Percentiles rank a stretch among this genome's conserved stretches.
These are phyloP conservation scores for Remorina albescens DNA, from an alignment of 2,797 vertebrate genomes.

Conservation along the genomic window DNA sequence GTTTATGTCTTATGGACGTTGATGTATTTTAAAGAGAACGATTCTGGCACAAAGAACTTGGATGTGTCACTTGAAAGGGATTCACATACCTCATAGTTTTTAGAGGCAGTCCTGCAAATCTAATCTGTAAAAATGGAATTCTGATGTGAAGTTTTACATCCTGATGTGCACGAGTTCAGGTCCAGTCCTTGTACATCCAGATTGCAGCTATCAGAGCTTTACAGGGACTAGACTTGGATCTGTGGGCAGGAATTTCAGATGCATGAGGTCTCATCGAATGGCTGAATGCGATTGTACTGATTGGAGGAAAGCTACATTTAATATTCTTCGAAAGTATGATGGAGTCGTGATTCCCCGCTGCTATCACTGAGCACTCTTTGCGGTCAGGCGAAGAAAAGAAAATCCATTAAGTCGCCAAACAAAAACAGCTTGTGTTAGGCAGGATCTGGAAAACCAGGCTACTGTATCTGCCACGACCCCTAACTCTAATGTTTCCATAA, in stretches of 20 bases:
- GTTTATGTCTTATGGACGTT: constrained; percentile 44
- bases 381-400: too few relatives aligned
- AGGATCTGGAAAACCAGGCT: constrained; percentile 1
- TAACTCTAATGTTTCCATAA: neutral
- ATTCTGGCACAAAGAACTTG: constrained; percentile 29
- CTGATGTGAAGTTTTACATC: constrained; percentile 14
- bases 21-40: constrained; percentile 16
- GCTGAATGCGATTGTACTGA: neutral
- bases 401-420: neutral
- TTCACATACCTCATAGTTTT: constrained; percentile 20
- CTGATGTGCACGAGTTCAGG: neutral
- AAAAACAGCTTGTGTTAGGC: neutral
- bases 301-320: neutral
- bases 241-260: neutral
- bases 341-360: neutral
- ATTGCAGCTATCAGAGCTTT: neutral
- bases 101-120: constrained; percentile 37
- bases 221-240: neutral
- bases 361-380: neutral
- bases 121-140: constrained; percentile 24
- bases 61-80: constrained; percentile 20
- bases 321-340: neutral
- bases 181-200: neutral
- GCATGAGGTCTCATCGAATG: neutral
- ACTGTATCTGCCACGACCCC: neutral